Percentiles rank a stretch among this genome's conserved stretches.
Conservation (phyloP, 2,113 vertebrate species). For the Burhinus bistriatus region DNA sequence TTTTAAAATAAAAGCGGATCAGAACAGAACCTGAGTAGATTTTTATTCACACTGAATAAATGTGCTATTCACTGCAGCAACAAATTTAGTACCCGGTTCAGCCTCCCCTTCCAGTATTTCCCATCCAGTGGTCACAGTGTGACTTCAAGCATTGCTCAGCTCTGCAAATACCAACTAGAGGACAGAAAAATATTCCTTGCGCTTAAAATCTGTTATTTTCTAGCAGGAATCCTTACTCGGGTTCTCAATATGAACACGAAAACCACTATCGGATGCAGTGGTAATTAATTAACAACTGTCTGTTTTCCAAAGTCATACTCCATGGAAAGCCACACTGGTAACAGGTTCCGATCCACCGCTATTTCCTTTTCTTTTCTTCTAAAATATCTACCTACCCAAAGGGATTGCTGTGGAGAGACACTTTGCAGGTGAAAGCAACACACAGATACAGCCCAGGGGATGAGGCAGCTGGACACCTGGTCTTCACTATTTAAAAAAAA, state of each 20-base stretch:
- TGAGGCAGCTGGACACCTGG: not conserved
- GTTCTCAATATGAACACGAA: not conserved
- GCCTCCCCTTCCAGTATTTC: not conserved
- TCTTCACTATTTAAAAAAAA: not conserved
- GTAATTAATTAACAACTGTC: not conserved
- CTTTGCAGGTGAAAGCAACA: not conserved
- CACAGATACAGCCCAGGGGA: not conserved
- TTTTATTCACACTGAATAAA: not conserved
- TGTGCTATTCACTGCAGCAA: not conserved
- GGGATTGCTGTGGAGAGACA: not conserved
- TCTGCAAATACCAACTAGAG: not conserved
- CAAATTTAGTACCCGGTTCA: not conserved
- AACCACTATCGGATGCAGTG: not conserved
- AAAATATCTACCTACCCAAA: not conserved
- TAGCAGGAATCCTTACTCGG: not conserved
- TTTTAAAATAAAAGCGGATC: not conserved
- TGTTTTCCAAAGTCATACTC: not conserved
- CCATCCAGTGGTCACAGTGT: not conserved
- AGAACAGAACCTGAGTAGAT: not conserved
- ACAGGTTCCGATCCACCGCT: not conserved
- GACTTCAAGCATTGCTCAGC: not conserved
- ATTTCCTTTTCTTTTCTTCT: not conserved
- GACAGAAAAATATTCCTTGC: not conserved
- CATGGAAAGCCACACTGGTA: not conserved
- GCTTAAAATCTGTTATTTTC: not conserved